Evolutionary conservation across 2,888 invertebrate genomes (phyloP).

Genomic region (Clistopyga incitator): DNA sequence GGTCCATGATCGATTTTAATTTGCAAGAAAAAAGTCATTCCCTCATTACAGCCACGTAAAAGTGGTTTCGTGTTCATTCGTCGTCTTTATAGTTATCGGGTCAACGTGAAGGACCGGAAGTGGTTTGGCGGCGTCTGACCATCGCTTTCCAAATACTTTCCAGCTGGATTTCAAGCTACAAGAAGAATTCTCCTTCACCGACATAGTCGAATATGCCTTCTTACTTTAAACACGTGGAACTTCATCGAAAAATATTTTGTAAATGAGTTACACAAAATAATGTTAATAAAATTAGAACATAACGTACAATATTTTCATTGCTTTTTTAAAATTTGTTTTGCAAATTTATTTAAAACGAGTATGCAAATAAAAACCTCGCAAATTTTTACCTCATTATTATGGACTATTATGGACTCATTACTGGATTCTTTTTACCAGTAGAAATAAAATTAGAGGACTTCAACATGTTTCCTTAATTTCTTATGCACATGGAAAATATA

Average conservation of each 20-base stretch:
- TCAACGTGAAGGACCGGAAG: slow-evolving; percentile 70
- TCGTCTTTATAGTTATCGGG: slow-evolving; percentile 9
- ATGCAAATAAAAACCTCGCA: no score
- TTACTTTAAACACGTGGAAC: neutral
- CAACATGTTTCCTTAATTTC: no score
- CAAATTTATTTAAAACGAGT: no score
- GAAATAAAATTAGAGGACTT: no score
- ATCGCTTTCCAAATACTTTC: slow-evolving; percentile 76
- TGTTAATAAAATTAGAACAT: neutral
- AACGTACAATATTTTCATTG: neutral
- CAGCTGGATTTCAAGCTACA: slow-evolving; percentile 7
- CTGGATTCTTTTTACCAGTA: no score
- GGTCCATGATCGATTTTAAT: no score
- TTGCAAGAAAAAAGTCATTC: no score
- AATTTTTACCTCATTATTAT: no score
- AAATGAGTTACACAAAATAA: neutral
- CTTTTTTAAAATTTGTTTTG: neutral
- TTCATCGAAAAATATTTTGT: neutral
- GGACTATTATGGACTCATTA: no score
- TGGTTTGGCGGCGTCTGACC: slow-evolving; percentile 56
- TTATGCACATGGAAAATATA: no score
- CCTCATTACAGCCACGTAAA: slow-evolving; percentile 1
- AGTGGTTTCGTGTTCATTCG: slow-evolving; percentile 10
- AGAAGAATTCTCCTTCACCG: neutral
- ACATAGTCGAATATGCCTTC: neutral